Evolutionary conservation across 2,797 vertebrate species (phyloP), one percentile per base, ranked within the genome.

Genomic region (Mus minutoides): DNA sequence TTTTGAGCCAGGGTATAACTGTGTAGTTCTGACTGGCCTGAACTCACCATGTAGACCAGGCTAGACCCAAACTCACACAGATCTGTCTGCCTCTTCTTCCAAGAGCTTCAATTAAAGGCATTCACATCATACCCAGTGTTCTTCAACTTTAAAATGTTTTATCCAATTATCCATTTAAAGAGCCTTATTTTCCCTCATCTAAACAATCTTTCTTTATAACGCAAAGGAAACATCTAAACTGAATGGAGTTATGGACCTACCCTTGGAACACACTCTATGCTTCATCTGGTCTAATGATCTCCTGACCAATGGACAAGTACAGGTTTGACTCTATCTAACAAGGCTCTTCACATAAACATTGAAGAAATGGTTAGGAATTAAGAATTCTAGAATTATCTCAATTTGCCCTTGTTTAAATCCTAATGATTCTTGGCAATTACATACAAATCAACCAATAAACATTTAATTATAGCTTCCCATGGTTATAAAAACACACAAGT

Each of bases 401-500:
- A 12, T 40, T 34, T 62, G 9, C 8, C 75, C n/a, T 86, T 92
- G 64, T 10, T 92, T 54, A 92, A 79, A 91, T 22, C 56, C 52
- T 91, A 77, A 52, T 31, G 94, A 54, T 37, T 89, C 17, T 96
- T 94, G 46, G n/a, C 71, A 86, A 9, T 58, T 92, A 75, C 6
- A 52, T 71, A 37, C 85, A 75, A 88, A 88, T 93, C 12, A 92
- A 78, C 16, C 29, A 80, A 80, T 49, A 94, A 76, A 80, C 62
- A 73, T 95, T 92, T 83, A 92, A 64, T 26, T 86, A 87, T 90
- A 91, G n/a, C 21, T 24, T 80, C n/a, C 40, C 31, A 31, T 90
- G 80, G 43, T 43, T 90, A 76, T 92, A 77, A 93, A 96, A 56
- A 88, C 78, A n/a, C 34, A 96, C 94, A 95, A 31, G 29, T 86